Evolutionary conservation across 2,797 vertebrate genomes (phyloP), one percentile per base, ranked within the genome.

Genomic region (Sebastiscus albofasciatus): DNA sequence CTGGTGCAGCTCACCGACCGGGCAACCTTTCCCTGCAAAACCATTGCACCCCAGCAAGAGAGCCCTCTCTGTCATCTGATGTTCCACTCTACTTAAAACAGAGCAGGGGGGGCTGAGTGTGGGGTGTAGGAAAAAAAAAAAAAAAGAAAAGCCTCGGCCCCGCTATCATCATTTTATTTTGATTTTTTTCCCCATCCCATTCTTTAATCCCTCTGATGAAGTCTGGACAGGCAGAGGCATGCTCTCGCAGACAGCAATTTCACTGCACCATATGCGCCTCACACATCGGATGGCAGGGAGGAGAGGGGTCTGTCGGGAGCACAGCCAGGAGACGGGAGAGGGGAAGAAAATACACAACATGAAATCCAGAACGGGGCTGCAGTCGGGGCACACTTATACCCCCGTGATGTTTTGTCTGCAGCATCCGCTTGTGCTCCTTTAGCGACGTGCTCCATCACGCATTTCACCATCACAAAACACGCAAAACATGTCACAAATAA

Each of bases 121-220:
- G 72, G 59, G 86, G 54, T 81, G 46, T 52, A 68, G 69, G 85
- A 88, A 92, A 71, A 73, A 78, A 84, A 75, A 74, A 94, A 93
- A 96, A 86, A 86, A 90, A 55, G 42, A 46, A 46, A 88, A 92
- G 77, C 87, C 82, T 84, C 80, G 83, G 92, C 86, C 90, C 82
- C 26, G 72, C 94, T 93, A 96, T 94, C 93, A 94, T 95, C 93
- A 94, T 97, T 98, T 97, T 97, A 96, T 97, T 98, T 97, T 97
- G 96, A 97, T 97, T 97, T 97, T 89, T 72, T 66, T 24, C 87
- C 65, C 87, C 89, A 91, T 94, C 96, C 96, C 96, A 95, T 96
- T 97, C 98, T 99, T 98, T 98, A 99, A 99, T 99, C 97, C 98
- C 96, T 97, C 97, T 99, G 98, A 99, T 98, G 97, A 98, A 98